Percentiles rank a stretch among this genome's conserved stretches.
Evolutionary conservation across 2,888 invertebrate species (phyloP).

Genomic region (Pristionchus arcanus): DNA sequence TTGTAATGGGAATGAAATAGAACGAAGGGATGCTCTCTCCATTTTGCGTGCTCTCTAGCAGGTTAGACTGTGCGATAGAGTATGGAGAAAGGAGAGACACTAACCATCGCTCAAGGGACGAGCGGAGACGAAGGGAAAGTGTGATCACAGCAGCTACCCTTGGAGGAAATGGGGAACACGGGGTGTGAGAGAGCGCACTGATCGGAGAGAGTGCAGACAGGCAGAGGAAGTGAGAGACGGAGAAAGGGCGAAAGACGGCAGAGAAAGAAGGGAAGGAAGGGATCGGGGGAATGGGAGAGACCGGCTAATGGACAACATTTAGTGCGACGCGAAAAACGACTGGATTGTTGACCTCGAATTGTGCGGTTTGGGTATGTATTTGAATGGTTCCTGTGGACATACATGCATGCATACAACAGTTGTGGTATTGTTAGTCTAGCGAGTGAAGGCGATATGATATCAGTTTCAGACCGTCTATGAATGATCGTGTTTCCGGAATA

Average conservation of each 20-base stretch:
- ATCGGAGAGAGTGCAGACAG: not conserved
- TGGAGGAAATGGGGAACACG: not conserved
- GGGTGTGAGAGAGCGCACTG: not conserved
- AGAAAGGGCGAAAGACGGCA: not conserved
- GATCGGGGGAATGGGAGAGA: not conserved
- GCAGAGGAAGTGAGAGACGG: conserved; percentile 3
- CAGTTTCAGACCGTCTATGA: too few relatives aligned
- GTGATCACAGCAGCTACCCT: not conserved
- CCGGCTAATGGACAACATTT: not conserved
- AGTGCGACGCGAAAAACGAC: not conserved
- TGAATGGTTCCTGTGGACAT: not conserved
- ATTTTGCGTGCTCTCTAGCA: too few relatives aligned
- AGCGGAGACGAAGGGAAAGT: not conserved
- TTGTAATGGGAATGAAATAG: not conserved
- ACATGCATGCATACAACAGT: too few relatives aligned
- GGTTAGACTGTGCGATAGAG: too few relatives aligned
- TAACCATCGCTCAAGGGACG: too few relatives aligned
- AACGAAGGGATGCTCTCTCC: not conserved
- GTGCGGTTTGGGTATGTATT: not conserved
- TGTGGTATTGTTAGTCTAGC: too few relatives aligned
- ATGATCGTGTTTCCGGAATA: too few relatives aligned
- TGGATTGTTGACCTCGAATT: not conserved
- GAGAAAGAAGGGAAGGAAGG: not conserved
- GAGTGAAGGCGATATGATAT: too few relatives aligned
- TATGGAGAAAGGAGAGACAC: too few relatives aligned